These are phyloP conservation scores for Calonectris borealis DNA, from an alignment of 2,113 vertebrate species.

Conservation along the genomic window DNA sequence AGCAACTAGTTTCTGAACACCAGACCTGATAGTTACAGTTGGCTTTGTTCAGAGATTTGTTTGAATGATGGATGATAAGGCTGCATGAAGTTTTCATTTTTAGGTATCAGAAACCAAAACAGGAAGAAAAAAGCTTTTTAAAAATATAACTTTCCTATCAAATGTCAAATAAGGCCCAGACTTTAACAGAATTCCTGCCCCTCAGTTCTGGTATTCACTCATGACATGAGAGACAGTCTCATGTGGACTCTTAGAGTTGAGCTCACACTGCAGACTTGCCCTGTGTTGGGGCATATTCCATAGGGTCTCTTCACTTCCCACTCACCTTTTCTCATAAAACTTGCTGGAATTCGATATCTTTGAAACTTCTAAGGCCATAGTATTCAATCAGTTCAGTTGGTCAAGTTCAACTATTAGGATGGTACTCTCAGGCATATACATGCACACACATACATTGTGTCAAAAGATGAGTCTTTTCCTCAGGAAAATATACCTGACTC, in stretches of 20 bases:
- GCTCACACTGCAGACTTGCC: not conserved
- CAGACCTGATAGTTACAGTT: not conserved
- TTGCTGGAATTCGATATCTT: not conserved
- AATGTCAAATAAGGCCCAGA: not conserved
- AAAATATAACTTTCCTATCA: not conserved
- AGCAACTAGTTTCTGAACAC: not conserved
- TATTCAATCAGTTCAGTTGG: not conserved
- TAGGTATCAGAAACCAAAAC: not conserved
- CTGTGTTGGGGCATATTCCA: not conserved
- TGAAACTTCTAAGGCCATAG: not conserved
- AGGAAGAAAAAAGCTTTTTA: not conserved
- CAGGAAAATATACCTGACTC: not conserved
- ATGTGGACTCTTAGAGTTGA: not conserved
- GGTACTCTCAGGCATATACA: not conserved
- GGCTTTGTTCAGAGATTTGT: not conserved
- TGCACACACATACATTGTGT: accelerated
- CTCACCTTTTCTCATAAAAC: not conserved
- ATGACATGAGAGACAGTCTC: not conserved
- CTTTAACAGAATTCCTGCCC: not conserved
- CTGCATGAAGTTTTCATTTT: not conserved
- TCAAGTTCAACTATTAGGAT: not conserved
- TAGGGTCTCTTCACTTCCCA: not conserved
- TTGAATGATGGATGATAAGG: not conserved
- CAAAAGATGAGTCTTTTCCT: not conserved
- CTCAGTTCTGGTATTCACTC: not conserved